Evolutionary conservation across 2,888 invertebrate genomes (phyloP).

Genomic region (Chrysolina americana): DNA sequence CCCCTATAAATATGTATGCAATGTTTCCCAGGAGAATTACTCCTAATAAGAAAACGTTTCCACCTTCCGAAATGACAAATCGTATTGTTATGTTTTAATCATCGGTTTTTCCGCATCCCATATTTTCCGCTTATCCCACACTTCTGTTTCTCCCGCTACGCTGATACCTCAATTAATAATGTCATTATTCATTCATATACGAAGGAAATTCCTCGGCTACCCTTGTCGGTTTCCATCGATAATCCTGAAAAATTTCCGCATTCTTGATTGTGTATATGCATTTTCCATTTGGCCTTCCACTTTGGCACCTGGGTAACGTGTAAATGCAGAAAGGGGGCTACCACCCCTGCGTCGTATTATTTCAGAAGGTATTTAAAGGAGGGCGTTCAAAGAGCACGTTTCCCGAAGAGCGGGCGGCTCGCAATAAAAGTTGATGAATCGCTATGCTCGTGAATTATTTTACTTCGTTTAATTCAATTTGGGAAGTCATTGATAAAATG

Average conservation of each 20-base stretch:
- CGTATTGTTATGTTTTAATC: not conserved
- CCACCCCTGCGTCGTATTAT: constrained; percentile 9
- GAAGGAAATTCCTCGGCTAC: not conserved
- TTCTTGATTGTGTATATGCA: constrained; percentile 30
- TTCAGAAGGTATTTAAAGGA: constrained; percentile 25
- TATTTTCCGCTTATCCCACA: constrained; percentile 3
- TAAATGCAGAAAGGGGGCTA: not conserved
- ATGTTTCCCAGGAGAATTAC: too few species aligned
- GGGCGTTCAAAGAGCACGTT: constrained; percentile 16
- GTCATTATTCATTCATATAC: constrained; percentile 18
- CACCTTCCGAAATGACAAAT: not conserved
- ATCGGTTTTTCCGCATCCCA: not conserved
- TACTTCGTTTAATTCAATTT: constrained; percentile 26
- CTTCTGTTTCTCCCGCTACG: not conserved
- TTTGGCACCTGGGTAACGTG: constrained; percentile 33
- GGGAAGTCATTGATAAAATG: constrained; percentile 19
- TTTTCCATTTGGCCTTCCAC: constrained; percentile 31
- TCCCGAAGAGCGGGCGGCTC: not conserved
- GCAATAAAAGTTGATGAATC: constrained; percentile 33
- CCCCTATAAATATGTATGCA: too few species aligned
- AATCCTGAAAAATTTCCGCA: constrained; percentile 20
- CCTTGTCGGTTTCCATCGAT: constrained; percentile 15
- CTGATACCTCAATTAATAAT: constrained; percentile 20
- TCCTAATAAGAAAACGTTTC: not conserved
- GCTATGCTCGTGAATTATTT: constrained; percentile 26